Base-by-base conservation (phyloP, 2,888 invertebrate genomes). In the Griposia aprilina region DNA sequence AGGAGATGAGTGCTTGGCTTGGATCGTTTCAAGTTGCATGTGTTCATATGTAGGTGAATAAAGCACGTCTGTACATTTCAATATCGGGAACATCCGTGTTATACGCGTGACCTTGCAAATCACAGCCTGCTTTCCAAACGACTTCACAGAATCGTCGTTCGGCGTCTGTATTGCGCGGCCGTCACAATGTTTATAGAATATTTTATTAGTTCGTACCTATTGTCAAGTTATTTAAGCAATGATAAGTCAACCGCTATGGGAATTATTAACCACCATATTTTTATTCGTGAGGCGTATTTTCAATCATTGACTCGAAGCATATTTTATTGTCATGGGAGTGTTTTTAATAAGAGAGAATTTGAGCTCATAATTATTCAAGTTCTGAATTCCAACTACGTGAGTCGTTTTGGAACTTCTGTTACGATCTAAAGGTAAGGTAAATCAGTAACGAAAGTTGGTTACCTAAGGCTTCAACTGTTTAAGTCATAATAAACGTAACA, bases 31-130 rank as follows among this genome's bases (percentile, higher is more conserved):
- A 95, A 95, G 94, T 94, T 94, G 94, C 94, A 94, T 93, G 93
- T 94, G 94, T 93, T 95, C 94, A 96, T 96, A 96, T 96, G 96
- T 96, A 96, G 97, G 96, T 96, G 96, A 96, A 96, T 96, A 96
- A 96, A 96, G 96, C 96, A 96, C 95, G 96, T 95, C 95, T 96
- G 94, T 96, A 96, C 96, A 96, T 96, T 96, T 95, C 96, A 96
- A 97, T 96, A 96, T 96, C 96, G 96, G 95, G 96, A 96, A 97
- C 96, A 97, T 97, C 97, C 97, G 97, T 96, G 96, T 96, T 96
- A 96, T 96, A 95, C 96, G 95, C 95, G 96, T 96, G 97, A 97
- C 97, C 97, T 97, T 97, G 97, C 96, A 97, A 96, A 96, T 96
- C 96, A 96, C 96, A 96, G 95, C 95, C 96, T 96, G 96, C 96